Base-by-base conservation (phyloP, 1,140 invertebrate genomes). In the Drosophila repleta region DNA sequence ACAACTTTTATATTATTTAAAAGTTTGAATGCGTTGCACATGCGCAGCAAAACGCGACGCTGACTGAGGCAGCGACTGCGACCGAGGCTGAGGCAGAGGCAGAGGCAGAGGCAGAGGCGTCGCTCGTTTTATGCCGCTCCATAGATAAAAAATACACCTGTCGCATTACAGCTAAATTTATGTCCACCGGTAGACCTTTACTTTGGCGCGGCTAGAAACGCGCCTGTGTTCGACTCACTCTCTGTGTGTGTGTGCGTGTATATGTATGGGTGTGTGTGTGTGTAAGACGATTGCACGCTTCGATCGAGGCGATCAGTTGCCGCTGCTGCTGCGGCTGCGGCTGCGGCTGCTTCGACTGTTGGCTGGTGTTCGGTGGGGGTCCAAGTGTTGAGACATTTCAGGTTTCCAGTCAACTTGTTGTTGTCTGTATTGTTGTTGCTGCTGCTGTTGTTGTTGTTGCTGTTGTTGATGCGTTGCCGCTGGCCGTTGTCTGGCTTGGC, bases 141-240 rank as follows among this genome's bases (percentile, higher is more conserved):
- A 88, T 88, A 88, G 83, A 88, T 88, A 88, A 88, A 88, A 88
- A 88, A 88, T 88, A 89, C 84, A 89, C 84, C 84, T 89, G 84
- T 89, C 84, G 84, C 84, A 89, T 89, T 89, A 89, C 84, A 89
- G 84, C 84, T 89, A 89, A 89, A 89, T 89, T 89, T 89, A 89
- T 89, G 84, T 90, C 85, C 84, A 89, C 84, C 84, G 84, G 84
- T 89, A 89, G 84, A 89, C 84, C 84, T 89, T 89, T 89, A 88
- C 83, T 88, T 88, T 76, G 79, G 83, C 61, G 83, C 67, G 79
- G 79, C 78, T 87, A 87, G 83, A 88, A 88, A 79, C 84, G 78
- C 67, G 75, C 83, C 76, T 53, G 32, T 35, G 7, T 35, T 35
- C 32, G 32, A 35, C 52, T 64, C 32, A 5, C 24, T 0, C 24